Evolutionary conservation across 2,797 vertebrate species (phyloP).

Genomic region (Rhabdophis nuchalis): DNA sequence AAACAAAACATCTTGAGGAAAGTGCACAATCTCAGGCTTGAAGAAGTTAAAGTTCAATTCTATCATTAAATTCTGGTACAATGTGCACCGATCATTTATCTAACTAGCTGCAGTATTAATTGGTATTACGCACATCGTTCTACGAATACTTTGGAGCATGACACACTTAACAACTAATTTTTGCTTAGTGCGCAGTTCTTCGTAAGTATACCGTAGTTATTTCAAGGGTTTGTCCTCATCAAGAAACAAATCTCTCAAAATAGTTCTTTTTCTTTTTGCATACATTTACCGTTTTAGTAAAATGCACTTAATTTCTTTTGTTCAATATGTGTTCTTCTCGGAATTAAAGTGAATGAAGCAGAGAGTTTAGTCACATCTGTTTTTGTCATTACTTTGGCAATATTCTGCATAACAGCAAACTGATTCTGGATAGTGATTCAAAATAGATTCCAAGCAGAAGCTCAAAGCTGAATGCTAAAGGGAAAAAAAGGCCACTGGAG

Average conservation of each 20-base stretch:
- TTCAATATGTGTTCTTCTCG: too few species aligned
- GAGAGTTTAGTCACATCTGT: background rate
- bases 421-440: background rate
- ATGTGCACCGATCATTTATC: background rate
- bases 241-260: background rate
- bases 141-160: background rate
- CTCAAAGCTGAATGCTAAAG: background rate
- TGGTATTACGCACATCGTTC: background rate
- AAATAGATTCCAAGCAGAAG: background rate
- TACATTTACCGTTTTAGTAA: background rate
- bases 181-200: background rate
- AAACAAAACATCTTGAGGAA: too few species aligned
- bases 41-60: background rate
- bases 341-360: background rate
- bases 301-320: background rate
- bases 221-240: background rate
- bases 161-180: background rate
- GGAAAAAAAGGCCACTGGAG: background rate
- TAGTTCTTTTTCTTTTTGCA: background rate
- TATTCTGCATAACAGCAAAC: background rate
- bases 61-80: background rate
- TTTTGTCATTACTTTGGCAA: background rate
- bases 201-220: background rate
- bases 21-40: background rate
- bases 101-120: too few species aligned